phyloP scores from a whole-genome alignment of 2,797 vertebrate genomes.

The Crocidura indochinensis region DNA sequence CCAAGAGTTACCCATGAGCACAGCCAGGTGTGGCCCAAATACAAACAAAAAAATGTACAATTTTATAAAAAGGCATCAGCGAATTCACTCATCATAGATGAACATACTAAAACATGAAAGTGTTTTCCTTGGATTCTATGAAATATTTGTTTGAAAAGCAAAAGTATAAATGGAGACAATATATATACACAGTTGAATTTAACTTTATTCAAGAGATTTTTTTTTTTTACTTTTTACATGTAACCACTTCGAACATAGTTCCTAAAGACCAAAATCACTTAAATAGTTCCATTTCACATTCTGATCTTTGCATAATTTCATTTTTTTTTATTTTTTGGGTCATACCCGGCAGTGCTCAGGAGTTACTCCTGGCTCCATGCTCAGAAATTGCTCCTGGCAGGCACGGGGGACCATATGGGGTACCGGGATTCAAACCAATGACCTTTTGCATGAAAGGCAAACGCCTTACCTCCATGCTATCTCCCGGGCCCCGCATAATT shows the following conservation, averaged over 20 bases:
- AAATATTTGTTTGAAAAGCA: constrained; percentile 63
- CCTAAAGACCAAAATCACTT: constrained; percentile 27
- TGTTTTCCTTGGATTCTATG: constrained; percentile 77
- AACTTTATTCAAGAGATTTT: constrained; percentile 25
- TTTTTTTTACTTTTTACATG: constrained; percentile 40
- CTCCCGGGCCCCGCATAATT: too few species aligned
- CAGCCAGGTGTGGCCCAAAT: too few species aligned
- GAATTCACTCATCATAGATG: constrained; percentile 75
- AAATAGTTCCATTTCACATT: constrained; percentile 47
- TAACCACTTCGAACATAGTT: not conserved
- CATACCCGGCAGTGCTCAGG: too few species aligned
- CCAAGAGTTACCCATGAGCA: too few species aligned
- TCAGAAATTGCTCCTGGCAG: too few species aligned
- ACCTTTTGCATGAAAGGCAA: too few species aligned
- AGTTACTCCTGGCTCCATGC: too few species aligned
- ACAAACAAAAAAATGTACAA: too few species aligned
- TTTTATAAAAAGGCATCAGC: not conserved
- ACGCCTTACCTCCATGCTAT: too few species aligned
- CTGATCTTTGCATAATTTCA: constrained; percentile 44
- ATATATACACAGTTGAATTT: constrained; percentile 10
- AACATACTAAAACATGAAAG: constrained; percentile 66
- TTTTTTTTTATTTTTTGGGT: too few species aligned
- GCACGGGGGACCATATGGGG: too few species aligned
- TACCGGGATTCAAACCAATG: too few species aligned
- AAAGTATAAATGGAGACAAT: constrained; percentile 7